phyloP scores from a whole-genome alignment of 2,797 vertebrate genomes.

The Pipistrellus pygmaeus region DNA sequence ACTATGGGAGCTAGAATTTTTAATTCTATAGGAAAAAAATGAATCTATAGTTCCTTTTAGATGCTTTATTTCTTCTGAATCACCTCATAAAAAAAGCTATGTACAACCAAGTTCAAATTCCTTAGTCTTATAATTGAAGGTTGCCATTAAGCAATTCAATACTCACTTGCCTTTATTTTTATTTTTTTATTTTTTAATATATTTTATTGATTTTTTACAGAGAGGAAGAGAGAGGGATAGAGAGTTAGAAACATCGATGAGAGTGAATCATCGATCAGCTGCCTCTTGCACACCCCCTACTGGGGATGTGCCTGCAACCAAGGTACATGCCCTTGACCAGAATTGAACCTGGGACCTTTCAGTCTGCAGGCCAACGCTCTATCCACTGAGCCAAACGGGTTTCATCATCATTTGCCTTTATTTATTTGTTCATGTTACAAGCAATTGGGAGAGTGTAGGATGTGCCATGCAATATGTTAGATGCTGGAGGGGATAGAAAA shows the following conservation, averaged over 20 bases:
- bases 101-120: neutral
- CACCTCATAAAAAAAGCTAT: neutral
- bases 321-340: too few relatives aligned
- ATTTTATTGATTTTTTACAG: too few relatives aligned
- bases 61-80: conserved; percentile 56
- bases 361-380: too few relatives aligned
- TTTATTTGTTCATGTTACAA: conserved; percentile 28
- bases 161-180: conserved; percentile 23
- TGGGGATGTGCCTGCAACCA: too few relatives aligned
- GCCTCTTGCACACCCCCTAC: too few relatives aligned
- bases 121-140: neutral
- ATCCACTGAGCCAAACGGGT: too few relatives aligned
- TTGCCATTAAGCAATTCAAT: neutral
- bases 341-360: too few relatives aligned
- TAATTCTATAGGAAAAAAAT: conserved; percentile 73
- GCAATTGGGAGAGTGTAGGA: neutral
- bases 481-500: neutral
- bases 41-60: conserved; percentile 55
- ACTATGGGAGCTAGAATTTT: conserved; percentile 26
- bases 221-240: too few relatives aligned
- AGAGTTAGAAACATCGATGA: too few relatives aligned
- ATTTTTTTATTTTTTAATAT: too few relatives aligned
- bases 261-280: too few relatives aligned
- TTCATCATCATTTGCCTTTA: neutral
- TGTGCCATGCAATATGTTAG: neutral